Evolutionary conservation across 2,888 invertebrate genomes (phyloP), one percentile per base, ranked within the genome.

Genomic region (Siphlonurus alternatus): DNA sequence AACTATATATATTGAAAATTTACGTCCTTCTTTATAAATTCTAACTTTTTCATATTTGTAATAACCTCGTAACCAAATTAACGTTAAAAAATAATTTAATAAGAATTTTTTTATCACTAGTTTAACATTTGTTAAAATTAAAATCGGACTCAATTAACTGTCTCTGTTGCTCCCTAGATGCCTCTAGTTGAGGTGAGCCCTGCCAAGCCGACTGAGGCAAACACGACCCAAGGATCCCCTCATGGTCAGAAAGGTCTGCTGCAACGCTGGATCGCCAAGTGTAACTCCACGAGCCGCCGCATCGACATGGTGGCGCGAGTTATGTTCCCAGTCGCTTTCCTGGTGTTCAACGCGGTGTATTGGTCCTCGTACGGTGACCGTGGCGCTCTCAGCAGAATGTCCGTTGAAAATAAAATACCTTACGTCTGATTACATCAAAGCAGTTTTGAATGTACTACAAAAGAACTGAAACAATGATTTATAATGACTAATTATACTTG

Each of bases 321-420:
- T 2, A 19, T 65, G 2, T 65, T 65, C 62, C 65, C 65, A 10
- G n/a, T 65, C 15, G 59, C 59, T 23, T 65, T 65, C 53, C 19
- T 65, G 5, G 59, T 65, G 19, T 65, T 65, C 62, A 65, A 65
- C 62, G 51, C 62, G 18, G 61, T 61, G 2, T 65, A 65, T 24
- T 65, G 65, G 65, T 56, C 62, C 23, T 59, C 65, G 5, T 62
- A 64, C 53, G 64, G 61, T 23, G 64, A 64, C 56, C 61, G 61
- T 25, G 53, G 54, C n/a, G 64, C 61, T 2, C 25, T 64, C 1
- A 54, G 59, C 18, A 61, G 61, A 10, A 54, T 64, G n/a, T 61
- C 61, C 23, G 56, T 61, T 1, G 53, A 60, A 25, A 61, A 53
- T 25, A 64, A 64, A 56, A 61, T 64, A 59, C 61, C 61, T 25